phyloP scores from a whole-genome alignment of 30 jellyfish, hydroid and myxozoan species.

The Chrysaora quinquecirrha region DNA sequence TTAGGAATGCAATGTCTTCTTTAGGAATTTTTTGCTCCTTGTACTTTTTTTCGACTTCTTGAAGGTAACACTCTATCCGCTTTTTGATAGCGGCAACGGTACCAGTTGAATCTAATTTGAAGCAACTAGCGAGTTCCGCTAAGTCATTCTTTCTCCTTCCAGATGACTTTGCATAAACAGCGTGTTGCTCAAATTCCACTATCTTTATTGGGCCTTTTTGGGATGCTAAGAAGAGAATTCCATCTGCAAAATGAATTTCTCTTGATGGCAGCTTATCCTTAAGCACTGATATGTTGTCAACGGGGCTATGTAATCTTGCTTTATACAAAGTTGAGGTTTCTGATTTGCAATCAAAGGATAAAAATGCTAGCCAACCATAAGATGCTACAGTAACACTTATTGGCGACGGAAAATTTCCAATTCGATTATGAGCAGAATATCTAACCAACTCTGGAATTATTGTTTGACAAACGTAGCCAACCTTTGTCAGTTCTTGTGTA shows the following conservation, averaged over 20 bases:
- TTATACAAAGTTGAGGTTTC: slow-evolving; percentile 13
- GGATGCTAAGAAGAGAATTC: slow-evolving; percentile 19
- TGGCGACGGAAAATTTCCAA: slow-evolving; percentile 53
- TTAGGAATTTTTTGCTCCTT: neutral
- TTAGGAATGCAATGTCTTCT: slow-evolving; percentile 35
- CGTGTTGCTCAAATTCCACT: slow-evolving; percentile 36
- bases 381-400: slow-evolving; percentile 23
- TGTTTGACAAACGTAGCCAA: slow-evolving; percentile 41
- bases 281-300: slow-evolving; percentile 15
- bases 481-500: slow-evolving; percentile 18
- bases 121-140: slow-evolving; percentile 35
- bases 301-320: slow-evolving; percentile 37
- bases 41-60: slow-evolving; percentile 9
- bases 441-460: slow-evolving; percentile 35
- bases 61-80: slow-evolving; percentile 28
- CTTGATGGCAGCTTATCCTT: slow-evolving; percentile 11
- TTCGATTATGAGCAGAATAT: slow-evolving; percentile 22
- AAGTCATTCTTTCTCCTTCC: slow-evolving; percentile 20
- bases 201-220: slow-evolving; percentile 23
- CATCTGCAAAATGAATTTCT: slow-evolving; percentile 22
- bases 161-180: slow-evolving; percentile 8
- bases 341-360: slow-evolving; percentile 27
- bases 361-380: slow-evolving; percentile 2
- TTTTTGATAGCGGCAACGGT: slow-evolving; percentile 39
- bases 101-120: slow-evolving; percentile 33